Percentiles rank a stretch among this genome's conserved stretches.
These are phyloP conservation scores for Chironomus tepperi DNA, from an alignment of 1,140 invertebrate species.

Conservation along the genomic window DNA sequence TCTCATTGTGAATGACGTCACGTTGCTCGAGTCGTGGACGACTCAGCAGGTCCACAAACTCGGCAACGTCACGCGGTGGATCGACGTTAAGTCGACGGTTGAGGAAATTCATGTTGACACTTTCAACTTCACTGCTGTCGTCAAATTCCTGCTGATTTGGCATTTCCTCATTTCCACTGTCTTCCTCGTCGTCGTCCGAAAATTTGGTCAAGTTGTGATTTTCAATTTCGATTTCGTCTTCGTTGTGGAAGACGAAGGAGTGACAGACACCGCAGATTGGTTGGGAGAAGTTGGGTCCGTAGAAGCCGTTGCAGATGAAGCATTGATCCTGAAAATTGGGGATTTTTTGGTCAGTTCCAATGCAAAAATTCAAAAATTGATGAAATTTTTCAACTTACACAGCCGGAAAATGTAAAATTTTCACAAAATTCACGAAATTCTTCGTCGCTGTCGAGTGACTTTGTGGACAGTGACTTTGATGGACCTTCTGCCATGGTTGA, in stretches of 20 bases:
- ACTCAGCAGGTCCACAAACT: slow-evolving; percentile 34
- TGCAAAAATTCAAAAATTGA: slow-evolving; percentile 46
- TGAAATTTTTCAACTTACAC: not conserved
- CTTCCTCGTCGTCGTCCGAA: slow-evolving; percentile 67
- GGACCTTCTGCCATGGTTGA: not conserved
- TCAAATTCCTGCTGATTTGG: slow-evolving; percentile 50
- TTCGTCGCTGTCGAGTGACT: not conserved
- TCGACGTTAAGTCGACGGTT: slow-evolving; percentile 33
- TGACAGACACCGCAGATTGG: slow-evolving; percentile 90
- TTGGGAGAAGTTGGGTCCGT: slow-evolving; percentile 83
- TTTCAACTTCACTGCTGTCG: slow-evolving; percentile 38
- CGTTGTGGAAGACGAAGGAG: slow-evolving; percentile 78
- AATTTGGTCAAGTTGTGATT: slow-evolving; percentile 47
- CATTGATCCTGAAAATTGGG: slow-evolving; percentile 42
- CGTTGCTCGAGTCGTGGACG: not conserved
- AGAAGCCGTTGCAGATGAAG: slow-evolving; percentile 83
- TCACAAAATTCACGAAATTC: slow-evolving; percentile 18
- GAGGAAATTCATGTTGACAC: slow-evolving; percentile 31
- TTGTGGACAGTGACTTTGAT: not conserved
- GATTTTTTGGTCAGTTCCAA: no score
- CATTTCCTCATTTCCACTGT: slow-evolving; percentile 92
- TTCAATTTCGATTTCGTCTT: slow-evolving; percentile 46
- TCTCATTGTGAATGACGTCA: slow-evolving; percentile 27
- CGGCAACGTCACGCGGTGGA: slow-evolving; percentile 32
- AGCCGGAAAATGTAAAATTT: slow-evolving; percentile 18